phyloP scores from a whole-genome alignment of 2,888 invertebrate species.

The Ctena decussata region DNA sequence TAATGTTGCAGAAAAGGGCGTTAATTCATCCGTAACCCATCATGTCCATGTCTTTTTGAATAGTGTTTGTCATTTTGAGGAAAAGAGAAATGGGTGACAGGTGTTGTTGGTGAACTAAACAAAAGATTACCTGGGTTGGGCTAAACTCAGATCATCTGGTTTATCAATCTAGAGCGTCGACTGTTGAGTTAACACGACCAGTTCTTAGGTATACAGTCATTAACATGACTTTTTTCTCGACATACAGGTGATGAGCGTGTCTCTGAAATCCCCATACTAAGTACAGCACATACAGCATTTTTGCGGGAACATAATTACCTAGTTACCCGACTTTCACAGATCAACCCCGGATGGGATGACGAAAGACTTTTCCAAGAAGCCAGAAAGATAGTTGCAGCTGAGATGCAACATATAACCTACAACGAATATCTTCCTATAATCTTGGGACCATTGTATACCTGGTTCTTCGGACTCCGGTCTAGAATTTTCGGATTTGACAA shows the following conservation, averaged over 20 bases:
- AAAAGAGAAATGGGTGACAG: no score
- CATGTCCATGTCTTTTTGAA: no score
- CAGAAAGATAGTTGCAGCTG: slow-evolving; percentile 7
- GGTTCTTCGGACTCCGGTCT: background rate
- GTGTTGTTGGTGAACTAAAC: no score
- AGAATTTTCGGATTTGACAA: background rate
- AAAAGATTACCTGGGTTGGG: no score
- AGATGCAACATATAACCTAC: slow-evolving; percentile 10
- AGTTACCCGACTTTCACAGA: background rate
- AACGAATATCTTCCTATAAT: slow-evolving; percentile 16
- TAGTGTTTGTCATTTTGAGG: no score
- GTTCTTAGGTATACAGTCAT: no score
- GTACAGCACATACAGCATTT: background rate
- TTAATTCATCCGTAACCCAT: no score
- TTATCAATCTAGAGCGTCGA: no score
- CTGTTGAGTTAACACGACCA: no score
- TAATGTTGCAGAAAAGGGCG: no score
- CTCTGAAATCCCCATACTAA: background rate
- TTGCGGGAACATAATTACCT: slow-evolving; percentile 14
- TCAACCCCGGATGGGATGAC: background rate
- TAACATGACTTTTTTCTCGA: background rate
- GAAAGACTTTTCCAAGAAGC: slow-evolving; percentile 9
- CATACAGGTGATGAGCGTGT: slow-evolving; percentile 13
- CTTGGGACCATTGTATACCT: background rate
- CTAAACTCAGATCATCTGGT: no score